Conservation (phyloP, 2,113 vertebrate species). For the Sardina pilchardus region DNA sequence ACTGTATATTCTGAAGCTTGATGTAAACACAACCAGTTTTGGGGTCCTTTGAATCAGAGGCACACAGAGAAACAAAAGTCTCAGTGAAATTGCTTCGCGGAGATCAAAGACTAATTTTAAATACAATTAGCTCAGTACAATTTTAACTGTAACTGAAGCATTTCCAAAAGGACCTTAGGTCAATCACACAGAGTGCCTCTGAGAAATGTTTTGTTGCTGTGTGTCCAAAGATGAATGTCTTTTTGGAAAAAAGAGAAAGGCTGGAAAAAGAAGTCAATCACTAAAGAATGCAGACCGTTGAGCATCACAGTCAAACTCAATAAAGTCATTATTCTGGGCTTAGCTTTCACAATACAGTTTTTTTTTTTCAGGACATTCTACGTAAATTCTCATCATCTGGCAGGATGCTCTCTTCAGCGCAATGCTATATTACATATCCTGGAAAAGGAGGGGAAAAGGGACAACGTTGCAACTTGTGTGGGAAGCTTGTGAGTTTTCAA, state of each 20-base stretch:
- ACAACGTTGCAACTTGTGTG: too few species aligned
- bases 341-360: slow-evolving; percentile 57
- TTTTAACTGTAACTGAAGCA: slow-evolving; percentile 60
- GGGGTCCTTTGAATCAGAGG: slow-evolving; percentile 52
- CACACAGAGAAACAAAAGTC: slow-evolving; percentile 51
- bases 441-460: not conserved
- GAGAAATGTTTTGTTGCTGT: slow-evolving; percentile 54
- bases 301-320: slow-evolving; percentile 69
- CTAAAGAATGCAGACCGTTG: slow-evolving; percentile 66
- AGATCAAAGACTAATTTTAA: slow-evolving; percentile 69
- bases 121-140: slow-evolving; percentile 65
- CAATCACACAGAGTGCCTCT: slow-evolving; percentile 58
- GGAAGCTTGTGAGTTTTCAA: not conserved
- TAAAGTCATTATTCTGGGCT: slow-evolving; percentile 68
- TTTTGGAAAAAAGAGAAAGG: slow-evolving; percentile 56
- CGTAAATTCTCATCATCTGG: slow-evolving; percentile 42
- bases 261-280: slow-evolving; percentile 66
- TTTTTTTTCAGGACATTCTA: slow-evolving; percentile 62
- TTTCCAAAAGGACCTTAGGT: slow-evolving; percentile 57
- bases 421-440: slow-evolving; percentile 36
- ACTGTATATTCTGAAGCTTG: slow-evolving; percentile 50
- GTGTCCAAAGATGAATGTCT: slow-evolving; percentile 66
- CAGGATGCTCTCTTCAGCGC: not conserved
- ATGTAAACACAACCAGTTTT: slow-evolving; percentile 45
- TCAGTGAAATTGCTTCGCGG: slow-evolving; percentile 54